Conservation (phyloP, 2,113 vertebrate species). For the Corythaixoides concolor region DNA sequence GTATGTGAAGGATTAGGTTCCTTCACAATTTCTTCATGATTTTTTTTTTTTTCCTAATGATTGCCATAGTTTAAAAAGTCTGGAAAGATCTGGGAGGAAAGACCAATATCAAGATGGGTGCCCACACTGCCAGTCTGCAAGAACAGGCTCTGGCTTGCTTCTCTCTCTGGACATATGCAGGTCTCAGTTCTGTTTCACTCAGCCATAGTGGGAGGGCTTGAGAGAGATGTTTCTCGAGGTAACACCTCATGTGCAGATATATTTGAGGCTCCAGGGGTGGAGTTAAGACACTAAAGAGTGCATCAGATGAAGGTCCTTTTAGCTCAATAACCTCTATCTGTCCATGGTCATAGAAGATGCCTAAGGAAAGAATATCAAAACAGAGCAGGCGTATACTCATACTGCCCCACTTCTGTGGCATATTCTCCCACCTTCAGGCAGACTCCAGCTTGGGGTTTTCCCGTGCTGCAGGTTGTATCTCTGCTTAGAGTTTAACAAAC, state of each 20-base stretch:
- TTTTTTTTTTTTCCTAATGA: neutral
- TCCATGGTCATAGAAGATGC: neutral
- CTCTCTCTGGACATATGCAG: neutral
- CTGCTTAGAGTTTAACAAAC: slow-evolving; percentile 8
- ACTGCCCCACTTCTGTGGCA: neutral
- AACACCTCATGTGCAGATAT: neutral
- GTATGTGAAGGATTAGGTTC: neutral
- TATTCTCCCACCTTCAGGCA: neutral
- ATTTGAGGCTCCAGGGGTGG: neutral
- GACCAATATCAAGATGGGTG: neutral
- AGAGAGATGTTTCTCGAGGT: neutral
- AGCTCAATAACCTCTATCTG: neutral
- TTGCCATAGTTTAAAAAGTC: neutral
- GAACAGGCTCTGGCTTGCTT: neutral
- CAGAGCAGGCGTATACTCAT: neutral
- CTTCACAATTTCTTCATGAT: neutral
- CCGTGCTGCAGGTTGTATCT: neutral
- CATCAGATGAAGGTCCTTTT: neutral
- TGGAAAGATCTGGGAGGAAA: neutral
- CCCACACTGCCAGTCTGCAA: neutral
- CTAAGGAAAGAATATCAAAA: neutral
- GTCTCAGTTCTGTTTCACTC: neutral
- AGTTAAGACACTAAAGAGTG: neutral
- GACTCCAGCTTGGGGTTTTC: neutral
- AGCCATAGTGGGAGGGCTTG: neutral